Evolutionary conservation across 2,797 vertebrate genomes (phyloP).

Genomic region (Lophius americanus): DNA sequence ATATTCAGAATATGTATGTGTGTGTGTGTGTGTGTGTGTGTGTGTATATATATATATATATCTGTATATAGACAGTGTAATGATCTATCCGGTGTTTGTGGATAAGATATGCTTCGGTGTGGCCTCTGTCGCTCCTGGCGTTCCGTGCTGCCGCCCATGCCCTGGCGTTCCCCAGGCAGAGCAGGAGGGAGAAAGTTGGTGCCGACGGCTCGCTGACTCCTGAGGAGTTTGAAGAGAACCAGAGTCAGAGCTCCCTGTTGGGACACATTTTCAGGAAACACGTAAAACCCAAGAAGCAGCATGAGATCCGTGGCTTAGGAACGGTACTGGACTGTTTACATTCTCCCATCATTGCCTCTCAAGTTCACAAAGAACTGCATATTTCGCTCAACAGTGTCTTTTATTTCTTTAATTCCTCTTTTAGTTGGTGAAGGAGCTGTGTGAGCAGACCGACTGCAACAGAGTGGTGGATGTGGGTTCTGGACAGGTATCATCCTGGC

Average conservation of each 20-base stretch:
- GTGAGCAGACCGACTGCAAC: conserved; percentile 80
- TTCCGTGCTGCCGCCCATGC: conserved; percentile 83
- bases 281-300: conserved; percentile 95
- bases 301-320: conserved; percentile 89
- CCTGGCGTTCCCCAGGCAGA: conserved; percentile 83
- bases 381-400: neutral
- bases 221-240: conserved; percentile 85
- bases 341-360: neutral
- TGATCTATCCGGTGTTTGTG: too few species aligned
- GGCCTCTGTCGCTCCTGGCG: conserved; percentile 92
- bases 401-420: neutral
- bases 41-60: too few species aligned
- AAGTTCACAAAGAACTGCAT: neutral
- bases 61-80: too few species aligned
- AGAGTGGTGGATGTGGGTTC: conserved; percentile 91
- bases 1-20: too few species aligned
- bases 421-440: conserved; percentile 89
- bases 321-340: conserved; percentile 50
- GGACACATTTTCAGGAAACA: conserved; percentile 90
- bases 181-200: conserved; percentile 2
- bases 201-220: conserved; percentile 41
- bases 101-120: conserved; percentile 83
- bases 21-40: too few species aligned
- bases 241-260: conserved; percentile 87
- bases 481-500: conserved; percentile 85